phyloP scores from a whole-genome alignment of 2,888 invertebrate genomes.

The Melanostoma scalare region DNA sequence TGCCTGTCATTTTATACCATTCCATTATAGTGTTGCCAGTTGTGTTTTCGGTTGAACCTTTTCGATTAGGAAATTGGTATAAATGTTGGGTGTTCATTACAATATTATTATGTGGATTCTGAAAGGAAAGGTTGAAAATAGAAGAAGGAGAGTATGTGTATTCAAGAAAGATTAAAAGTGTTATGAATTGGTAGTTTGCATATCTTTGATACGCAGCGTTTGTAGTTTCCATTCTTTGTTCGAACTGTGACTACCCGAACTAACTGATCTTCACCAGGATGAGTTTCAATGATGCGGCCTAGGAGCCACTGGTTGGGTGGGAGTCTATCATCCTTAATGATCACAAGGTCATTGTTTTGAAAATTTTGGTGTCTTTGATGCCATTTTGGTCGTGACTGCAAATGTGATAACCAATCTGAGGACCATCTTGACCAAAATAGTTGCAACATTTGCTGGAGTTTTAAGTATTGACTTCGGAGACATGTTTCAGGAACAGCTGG shows the following conservation, averaged over 20 bases:
- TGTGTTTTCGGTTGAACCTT: no score
- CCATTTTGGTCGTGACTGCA: slow-evolving; percentile 68
- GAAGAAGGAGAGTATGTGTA: no score
- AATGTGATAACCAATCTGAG: slow-evolving; percentile 62
- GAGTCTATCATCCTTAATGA: slow-evolving; percentile 54
- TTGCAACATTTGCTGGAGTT: slow-evolving; percentile 33
- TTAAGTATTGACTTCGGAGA: slow-evolving; percentile 27
- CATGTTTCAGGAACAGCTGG: not conserved
- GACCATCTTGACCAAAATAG: slow-evolving; percentile 63
- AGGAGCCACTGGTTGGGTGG: slow-evolving; percentile 52
- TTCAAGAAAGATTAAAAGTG: slow-evolving; percentile 3
- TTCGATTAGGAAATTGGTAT: no score
- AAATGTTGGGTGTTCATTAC: no score
- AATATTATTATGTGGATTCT: no score
- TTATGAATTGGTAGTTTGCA: slow-evolving; percentile 35
- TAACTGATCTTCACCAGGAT: slow-evolving; percentile 57
- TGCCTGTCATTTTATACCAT: no score
- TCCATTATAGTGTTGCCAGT: no score
- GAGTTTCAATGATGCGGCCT: slow-evolving; percentile 54
- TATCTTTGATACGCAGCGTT: slow-evolving; percentile 47
- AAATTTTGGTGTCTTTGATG: slow-evolving; percentile 36
- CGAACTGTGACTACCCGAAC: slow-evolving; percentile 49
- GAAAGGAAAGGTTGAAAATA: no score
- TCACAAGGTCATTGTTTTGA: slow-evolving; percentile 45
- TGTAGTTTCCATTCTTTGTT: slow-evolving; percentile 39